Evolutionary conservation across 2,888 invertebrate species (phyloP), one percentile per base, ranked within the genome.

Genomic region (Peribatodes rhomboidaria): DNA sequence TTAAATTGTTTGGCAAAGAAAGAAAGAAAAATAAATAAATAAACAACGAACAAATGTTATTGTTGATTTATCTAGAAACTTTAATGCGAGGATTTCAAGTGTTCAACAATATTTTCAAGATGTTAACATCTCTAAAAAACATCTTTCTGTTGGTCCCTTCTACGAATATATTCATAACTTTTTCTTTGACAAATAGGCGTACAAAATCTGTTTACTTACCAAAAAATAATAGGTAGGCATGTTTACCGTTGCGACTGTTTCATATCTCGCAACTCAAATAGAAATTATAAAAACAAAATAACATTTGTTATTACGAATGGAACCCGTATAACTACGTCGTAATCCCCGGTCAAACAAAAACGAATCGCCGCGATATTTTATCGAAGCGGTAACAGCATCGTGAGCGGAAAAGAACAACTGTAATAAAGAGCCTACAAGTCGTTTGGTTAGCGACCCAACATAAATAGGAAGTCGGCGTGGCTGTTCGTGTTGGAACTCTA

Each of bases 361-460:
- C 78, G 79, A 84, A 87, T 86, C 78, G 81, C 75, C 78, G 76
- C 85, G 80, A 87, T 90, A 89, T 91, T 90, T 89, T 88, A 87
- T 86, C 84, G 84, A 81, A 83, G 80, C 83, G 80, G 81, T 87
- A 87, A 90, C 87, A 86, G 85, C 83, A 79, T 85, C 82, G 85
- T 88, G 88, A 89, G 81, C 86, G 87, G 85, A 88, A 90, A 89
- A 87, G 87, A 91, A 93, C 92, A 93, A 90, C 87, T 91, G 92
- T 91, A 91, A 90, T 91, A 92, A 90, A 92, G 88, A 87, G 91
- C 89, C 90, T 91, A 90, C 91, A 91, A 92, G 92, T 90, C 90
- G 90, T 90, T 91, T 88, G 87, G 87, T 87, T 87, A 84, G 88
- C 83, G 86, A 84, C 84, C 86, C 83, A 84, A 88, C 87, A 88